Evolutionary conservation across 2,888 invertebrate species (phyloP).

Genomic region (Choreutis nemorana): DNA sequence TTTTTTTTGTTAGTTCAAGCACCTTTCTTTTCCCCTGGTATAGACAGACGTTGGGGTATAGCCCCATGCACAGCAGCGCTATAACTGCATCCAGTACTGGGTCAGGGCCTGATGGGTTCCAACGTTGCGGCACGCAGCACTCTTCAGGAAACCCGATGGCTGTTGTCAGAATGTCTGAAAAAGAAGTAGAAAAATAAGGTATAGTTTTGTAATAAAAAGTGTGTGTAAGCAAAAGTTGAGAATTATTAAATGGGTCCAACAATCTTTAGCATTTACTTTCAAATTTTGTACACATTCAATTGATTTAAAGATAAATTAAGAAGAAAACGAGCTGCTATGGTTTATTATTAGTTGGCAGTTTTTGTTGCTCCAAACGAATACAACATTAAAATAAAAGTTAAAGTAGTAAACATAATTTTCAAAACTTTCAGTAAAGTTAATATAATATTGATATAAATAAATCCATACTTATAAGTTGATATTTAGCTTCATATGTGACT

Average conservation of each 20-base stretch:
- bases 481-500: constrained; percentile 91
- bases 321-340: background rate
- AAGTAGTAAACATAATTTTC: background rate
- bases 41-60: constrained; percentile 96
- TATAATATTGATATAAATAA: background rate
- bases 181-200: constrained; percentile 29
- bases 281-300: background rate
- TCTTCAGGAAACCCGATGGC: constrained; percentile 90
- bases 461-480: constrained; percentile 58
- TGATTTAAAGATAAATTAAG: background rate
- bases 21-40: constrained; percentile 95
- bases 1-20: constrained; percentile 2
- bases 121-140: constrained; percentile 75
- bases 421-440: background rate
- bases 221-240: background rate
- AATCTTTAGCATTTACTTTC: background rate
- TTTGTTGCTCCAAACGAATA: too few species aligned
- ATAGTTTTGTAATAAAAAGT: background rate
- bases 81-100: constrained; percentile 82
- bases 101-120: constrained; percentile 81
- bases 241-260: background rate
- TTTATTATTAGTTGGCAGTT: background rate
- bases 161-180: constrained; percentile 69
- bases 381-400: too few species aligned
- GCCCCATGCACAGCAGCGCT: constrained; percentile 86